Base-by-base conservation (phyloP, 2,113 vertebrate genomes). In the Poeciliopsis turrubarensis region DNA sequence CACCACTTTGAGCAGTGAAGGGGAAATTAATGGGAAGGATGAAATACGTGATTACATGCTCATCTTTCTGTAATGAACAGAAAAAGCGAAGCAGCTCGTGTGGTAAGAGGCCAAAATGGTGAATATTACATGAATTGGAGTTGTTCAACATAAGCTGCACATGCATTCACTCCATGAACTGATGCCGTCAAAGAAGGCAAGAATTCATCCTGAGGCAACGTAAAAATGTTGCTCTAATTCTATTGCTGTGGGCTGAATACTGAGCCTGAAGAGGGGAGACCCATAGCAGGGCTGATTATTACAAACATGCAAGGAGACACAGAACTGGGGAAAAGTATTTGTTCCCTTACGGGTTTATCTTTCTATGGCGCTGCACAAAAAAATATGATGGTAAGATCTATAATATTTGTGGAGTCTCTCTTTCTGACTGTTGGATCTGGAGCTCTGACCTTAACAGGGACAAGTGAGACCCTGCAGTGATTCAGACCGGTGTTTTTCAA, bases 21-120 rank as follows among this genome's bases (percentile, higher is more conserved):
- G 54, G 1, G 72, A 76, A 75, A 72, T 78, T 72, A 82, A 82
- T 80, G 81, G 72, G 75, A 62, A 34, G 63, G 70, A 79, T 75
- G 73, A 83, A 84, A 89, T 34, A 51, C 70, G 76, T 77, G 70
- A 87, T 87, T 80, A 82, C 73, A 78, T 67, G 60, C 83, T 87
- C 68, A 62, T 88, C 81, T 75, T 78, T 70, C 60, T 47, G 26
- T 74, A 87, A 85, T 71, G 73, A 81, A 75, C 80, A 65, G 68
- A 72, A 78, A 84, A 54, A 62, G 7, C 17, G 1, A 0, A 6
- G 39, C 57, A 64, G 14, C 44, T 67, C 47, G 1, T 68, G 47
- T 2, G 75, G 31, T 69, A 44, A 44, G 62, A 72, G n/a, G 71
- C 39, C 26, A 12, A 39, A 34, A 80, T 12, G 7, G 27, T 39